A percentile compares a stretch with the other conserved stretches of the same genome.
Evolutionary conservation across 2,888 invertebrate species (phyloP).

Genomic region (Dichetophora obliterata): DNA sequence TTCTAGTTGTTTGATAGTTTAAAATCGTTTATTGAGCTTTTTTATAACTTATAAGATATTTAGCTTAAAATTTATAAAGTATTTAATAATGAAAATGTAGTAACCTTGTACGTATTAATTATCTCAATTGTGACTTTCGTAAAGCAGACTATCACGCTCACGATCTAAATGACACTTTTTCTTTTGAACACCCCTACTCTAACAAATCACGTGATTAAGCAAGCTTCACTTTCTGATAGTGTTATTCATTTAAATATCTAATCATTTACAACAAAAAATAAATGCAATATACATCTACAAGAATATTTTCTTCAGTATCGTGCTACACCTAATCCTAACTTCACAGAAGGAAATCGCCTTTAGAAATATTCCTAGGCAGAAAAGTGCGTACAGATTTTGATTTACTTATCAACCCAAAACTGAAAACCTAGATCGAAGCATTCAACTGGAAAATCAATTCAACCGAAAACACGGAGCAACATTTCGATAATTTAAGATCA

Average conservation of each 20-base stretch:
- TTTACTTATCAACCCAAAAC: neutral
- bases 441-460: slow-evolving; percentile 14
- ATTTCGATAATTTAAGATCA: neutral
- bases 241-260: slow-evolving; percentile 8
- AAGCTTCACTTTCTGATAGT: slow-evolving; percentile 17
- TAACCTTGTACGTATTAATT: too few species aligned
- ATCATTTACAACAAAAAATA: neutral
- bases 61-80: too few species aligned
- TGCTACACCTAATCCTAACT: neutral
- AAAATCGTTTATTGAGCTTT: too few species aligned
- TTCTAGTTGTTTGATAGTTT: too few species aligned
- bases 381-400: neutral
- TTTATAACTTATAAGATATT: too few species aligned
- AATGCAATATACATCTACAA: neutral
- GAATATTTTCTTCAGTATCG: slow-evolving; percentile 3
- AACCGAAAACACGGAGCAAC: neutral
- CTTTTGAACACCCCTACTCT: too few species aligned
- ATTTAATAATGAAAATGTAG: too few species aligned
- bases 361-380: slow-evolving; percentile 3
- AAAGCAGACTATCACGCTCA: too few species aligned
- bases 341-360: neutral
- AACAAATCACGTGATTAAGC: slow-evolving; percentile 36
- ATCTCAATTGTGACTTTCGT: too few species aligned
- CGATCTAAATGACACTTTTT: too few species aligned
- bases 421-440: neutral